Conservation (phyloP, 2,888 invertebrate species). For the Hirtodrosophila confusa region DNA sequence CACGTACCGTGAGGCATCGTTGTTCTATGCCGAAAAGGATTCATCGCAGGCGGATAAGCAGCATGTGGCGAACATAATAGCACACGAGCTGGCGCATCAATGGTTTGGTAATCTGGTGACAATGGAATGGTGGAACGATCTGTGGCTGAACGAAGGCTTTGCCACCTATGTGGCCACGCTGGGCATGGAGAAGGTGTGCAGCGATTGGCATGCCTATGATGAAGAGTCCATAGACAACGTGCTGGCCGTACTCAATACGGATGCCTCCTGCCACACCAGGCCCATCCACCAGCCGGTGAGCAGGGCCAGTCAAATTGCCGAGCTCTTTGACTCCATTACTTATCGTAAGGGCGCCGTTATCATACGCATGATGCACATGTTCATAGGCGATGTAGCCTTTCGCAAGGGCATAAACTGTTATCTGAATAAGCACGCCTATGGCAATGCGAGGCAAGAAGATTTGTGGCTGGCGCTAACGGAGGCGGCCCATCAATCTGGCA, state of each 20-base stretch:
- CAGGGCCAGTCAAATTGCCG: conserved; percentile 89
- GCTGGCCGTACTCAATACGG: conserved; percentile 87
- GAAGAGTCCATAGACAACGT: conserved; percentile 85
- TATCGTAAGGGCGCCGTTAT: conserved; percentile 93
- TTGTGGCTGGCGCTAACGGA: conserved; percentile 90
- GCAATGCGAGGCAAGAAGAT: conserved; percentile 92
- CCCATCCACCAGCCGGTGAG: conserved; percentile 90
- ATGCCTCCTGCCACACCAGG: conserved; percentile 90
- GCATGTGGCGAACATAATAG: conserved; percentile 85
- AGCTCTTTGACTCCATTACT: conserved; percentile 93
- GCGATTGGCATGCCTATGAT: conserved; percentile 86
- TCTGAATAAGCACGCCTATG: conserved; percentile 87
- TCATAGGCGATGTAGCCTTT: conserved; percentile 92
- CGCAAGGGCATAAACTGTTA: conserved; percentile 88
- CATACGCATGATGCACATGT: conserved; percentile 95
- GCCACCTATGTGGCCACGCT: conserved; percentile 87
- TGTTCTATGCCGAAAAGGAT: conserved; percentile 87
- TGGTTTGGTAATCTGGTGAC: conserved; percentile 94
- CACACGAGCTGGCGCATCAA: conserved; percentile 89
- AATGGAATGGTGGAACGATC: conserved; percentile 92
- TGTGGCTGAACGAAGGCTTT: conserved; percentile 91
- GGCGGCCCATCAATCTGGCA: conserved; percentile 85
- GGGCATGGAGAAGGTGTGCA: conserved; percentile 86
- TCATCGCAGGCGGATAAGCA: conserved; percentile 87
- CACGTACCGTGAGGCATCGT: conserved; percentile 88